Base-by-base conservation (phyloP, 2,113 vertebrate species). In the Sitta europaea region DNA sequence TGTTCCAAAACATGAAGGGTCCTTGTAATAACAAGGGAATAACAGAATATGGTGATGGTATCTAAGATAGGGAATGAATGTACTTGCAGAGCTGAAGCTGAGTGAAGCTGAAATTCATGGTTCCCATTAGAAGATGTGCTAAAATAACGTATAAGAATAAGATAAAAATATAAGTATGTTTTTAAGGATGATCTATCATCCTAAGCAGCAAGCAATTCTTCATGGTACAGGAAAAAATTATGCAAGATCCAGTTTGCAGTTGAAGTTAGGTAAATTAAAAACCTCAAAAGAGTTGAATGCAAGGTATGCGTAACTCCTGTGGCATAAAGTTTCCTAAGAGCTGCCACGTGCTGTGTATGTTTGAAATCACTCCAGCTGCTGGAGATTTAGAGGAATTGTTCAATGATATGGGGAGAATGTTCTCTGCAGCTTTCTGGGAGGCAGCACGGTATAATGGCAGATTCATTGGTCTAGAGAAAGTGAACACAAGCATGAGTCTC, bases 1-100 rank as follows among this genome's bases (percentile, higher is more conserved):
- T 15, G 19, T 57, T 72, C 21, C 29, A 24, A 72, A 76, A 4
- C 45, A 72, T 11, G 13, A 83, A 43, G 3, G 18, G 4, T 57
- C 7, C 24, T 77, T 80, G 24, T 74, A 80, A 8, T 70, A 57
- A 28, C 25, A 33, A 18, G 7, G 23, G 6, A 59, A 28, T 70
- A 65, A 42, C 13, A 70, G 12, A 42, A n/a, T 40, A 38, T 5
- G 5, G 16, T 17, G 10, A 28, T 0, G 0, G 25, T 1, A 0
- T 19, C 31, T 62, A 24, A 53, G 38, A 57, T 78, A 29, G 10
- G 12, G 6, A 10, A 14, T 31, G 6, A 10, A 14, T 31, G 24
- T 71, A 20, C 12, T 53, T 2, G 0, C 33, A 54, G 19, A 53
- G 10, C 38, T 88, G 42, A 72, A 65, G 20, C 1, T 2, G 47